These are phyloP conservation scores for Oxyruncus cristatus DNA, from an alignment of 2,113 vertebrate species.

Conservation along the genomic window DNA sequence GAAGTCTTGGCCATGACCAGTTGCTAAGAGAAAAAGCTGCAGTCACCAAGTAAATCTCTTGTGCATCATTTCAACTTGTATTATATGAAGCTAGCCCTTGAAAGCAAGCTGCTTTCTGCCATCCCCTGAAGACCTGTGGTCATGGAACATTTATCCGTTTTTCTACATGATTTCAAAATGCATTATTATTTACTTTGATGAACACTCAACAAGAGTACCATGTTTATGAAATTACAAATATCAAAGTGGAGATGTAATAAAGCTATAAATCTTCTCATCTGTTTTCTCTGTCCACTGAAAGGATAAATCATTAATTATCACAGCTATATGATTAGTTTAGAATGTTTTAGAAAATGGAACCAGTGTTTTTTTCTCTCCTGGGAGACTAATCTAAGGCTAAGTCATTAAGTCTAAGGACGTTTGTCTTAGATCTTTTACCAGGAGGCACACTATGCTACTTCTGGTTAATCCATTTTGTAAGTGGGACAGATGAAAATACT, in stretches of 20 bases:
- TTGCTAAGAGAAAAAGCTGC: constrained; percentile 32
- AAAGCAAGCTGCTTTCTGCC: constrained; percentile 43
- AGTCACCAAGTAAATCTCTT: constrained; percentile 55
- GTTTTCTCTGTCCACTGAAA: background rate
- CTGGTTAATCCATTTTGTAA: constrained; percentile 35
- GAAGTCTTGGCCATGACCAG: background rate
- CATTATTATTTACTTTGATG: constrained; percentile 55
- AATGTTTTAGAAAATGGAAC: background rate
- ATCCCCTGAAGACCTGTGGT: constrained; percentile 61
- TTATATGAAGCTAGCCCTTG: constrained; percentile 35
- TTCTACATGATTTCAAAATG: constrained; percentile 50
- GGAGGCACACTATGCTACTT: background rate
- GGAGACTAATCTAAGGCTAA: background rate
- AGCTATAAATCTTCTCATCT: background rate
- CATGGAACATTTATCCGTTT: constrained; percentile 60
- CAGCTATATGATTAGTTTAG: constrained; percentile 1
- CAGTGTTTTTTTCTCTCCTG: background rate
- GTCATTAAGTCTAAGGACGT: constrained; percentile 10
- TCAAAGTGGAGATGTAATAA: constrained; percentile 23
- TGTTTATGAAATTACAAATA: constrained; percentile 38
- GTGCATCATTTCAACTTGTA: constrained; percentile 32
- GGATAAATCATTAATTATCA: constrained; percentile 18
- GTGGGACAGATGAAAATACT: constrained; percentile 21
- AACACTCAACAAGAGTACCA: background rate
- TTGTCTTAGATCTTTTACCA: constrained; percentile 41